Evolutionary conservation across 2,888 invertebrate genomes (phyloP).

Genomic region (Amiota minor): DNA sequence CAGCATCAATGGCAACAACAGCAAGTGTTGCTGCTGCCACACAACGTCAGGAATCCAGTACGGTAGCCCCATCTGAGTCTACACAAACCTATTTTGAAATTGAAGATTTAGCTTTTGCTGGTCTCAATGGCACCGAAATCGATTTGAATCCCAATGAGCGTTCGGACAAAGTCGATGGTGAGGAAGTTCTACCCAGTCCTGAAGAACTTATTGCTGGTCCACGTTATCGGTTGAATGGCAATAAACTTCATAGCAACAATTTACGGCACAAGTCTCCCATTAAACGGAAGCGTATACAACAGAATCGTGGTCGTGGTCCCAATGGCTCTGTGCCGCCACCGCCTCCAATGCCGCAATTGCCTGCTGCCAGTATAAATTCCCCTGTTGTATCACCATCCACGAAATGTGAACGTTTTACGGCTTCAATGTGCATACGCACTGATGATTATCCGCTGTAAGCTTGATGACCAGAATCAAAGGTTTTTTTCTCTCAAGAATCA

Average conservation of each 20-base stretch:
- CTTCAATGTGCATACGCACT: constrained; percentile 82
- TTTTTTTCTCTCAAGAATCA: not conserved
- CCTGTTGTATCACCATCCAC: constrained; percentile 56
- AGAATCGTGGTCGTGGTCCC: constrained; percentile 43
- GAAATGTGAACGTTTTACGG: constrained; percentile 81
- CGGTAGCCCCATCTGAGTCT: not conserved
- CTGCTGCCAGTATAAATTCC: constrained; percentile 70
- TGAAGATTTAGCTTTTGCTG: constrained; percentile 70
- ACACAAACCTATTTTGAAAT: constrained; percentile 59
- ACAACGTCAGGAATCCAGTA: constrained; percentile 3
- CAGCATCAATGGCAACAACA: not conserved
- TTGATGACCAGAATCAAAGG: constrained; percentile 37
- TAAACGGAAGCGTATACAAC: constrained; percentile 65
- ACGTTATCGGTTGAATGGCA: constrained; percentile 58
- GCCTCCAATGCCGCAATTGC: constrained; percentile 71
- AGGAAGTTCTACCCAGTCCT: constrained; percentile 68
- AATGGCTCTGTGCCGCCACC: constrained; percentile 59
- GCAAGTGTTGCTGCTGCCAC: not conserved
- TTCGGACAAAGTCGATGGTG: constrained; percentile 42
- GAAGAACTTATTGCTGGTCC: constrained; percentile 69
- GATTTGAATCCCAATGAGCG: constrained; percentile 45
- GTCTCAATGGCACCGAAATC: constrained; percentile 68
- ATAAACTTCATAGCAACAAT: constrained; percentile 48
- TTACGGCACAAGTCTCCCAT: constrained; percentile 42
- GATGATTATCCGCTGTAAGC: constrained; percentile 86